A percentile compares a stretch with the other conserved stretches of the same genome.
These are phyloP conservation scores for Megalonaias nervosa DNA, from an alignment of 1,140 invertebrate genomes.

Conservation along the genomic window DNA sequence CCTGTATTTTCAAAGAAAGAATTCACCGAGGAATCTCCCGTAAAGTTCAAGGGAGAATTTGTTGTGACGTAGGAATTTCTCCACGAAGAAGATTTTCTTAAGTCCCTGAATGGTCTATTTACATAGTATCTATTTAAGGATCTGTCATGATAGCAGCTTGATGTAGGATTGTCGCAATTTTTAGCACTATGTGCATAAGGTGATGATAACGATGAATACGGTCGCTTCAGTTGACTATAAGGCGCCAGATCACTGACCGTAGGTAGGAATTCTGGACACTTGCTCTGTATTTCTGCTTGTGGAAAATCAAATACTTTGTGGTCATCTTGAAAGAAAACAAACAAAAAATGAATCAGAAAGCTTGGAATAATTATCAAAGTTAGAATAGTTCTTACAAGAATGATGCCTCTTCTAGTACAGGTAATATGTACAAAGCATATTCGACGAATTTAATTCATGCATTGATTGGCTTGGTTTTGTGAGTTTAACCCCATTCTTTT, in stretches of 20 bases:
- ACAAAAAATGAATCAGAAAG: neutral
- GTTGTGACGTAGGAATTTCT: slow-evolving; percentile 11
- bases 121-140: slow-evolving; percentile 12
- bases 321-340: slow-evolving; percentile 29
- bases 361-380: too few relatives aligned
- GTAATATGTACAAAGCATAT: too few relatives aligned
- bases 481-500: too few relatives aligned
- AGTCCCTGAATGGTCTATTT: slow-evolving; percentile 10
- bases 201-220: slow-evolving; percentile 20
- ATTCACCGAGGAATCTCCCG: slow-evolving; percentile 27
- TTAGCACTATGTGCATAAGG: slow-evolving; percentile 13
- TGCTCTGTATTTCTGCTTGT: slow-evolving; percentile 29
- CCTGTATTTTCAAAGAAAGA: slow-evolving; percentile 36
- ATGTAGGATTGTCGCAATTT: slow-evolving; percentile 6
- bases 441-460: too few relatives aligned
- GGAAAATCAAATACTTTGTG: slow-evolving; percentile 34
- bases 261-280: neutral
- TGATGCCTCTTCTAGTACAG: too few relatives aligned
- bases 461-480: too few relatives aligned
- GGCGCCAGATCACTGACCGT: neutral
- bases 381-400: too few relatives aligned
- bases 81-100: slow-evolving; percentile 18
- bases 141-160: slow-evolving; percentile 17
- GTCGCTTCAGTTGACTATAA: slow-evolving; percentile 8
- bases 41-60: slow-evolving; percentile 24